Conservation (phyloP, 2,888 invertebrate species). For the Eilema sororculum region DNA sequence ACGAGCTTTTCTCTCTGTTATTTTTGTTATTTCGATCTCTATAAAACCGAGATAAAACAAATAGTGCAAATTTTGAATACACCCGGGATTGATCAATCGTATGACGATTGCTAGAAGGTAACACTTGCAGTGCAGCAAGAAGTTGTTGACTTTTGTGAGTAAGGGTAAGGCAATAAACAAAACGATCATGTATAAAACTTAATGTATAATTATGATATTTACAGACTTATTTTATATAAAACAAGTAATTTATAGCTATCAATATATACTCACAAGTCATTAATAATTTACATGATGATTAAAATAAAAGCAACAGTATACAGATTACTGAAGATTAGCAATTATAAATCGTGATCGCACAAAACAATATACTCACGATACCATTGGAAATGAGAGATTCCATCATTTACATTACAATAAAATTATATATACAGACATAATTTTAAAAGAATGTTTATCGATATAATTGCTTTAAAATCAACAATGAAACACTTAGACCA, state of each 20-base stretch:
- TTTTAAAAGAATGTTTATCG: constrained; percentile 76
- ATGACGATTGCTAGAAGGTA: neutral
- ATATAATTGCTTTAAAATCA: constrained; percentile 62
- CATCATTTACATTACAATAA: constrained; percentile 80
- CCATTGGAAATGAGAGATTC: constrained; percentile 84
- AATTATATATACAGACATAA: constrained; percentile 80
- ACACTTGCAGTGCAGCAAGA: neutral
- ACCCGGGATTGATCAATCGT: neutral
- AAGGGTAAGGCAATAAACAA: constrained; percentile 69
- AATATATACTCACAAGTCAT: constrained; percentile 86
- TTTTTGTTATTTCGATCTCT: too few relatives aligned
- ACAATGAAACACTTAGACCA: constrained; percentile 31
- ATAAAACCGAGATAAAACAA: neutral
- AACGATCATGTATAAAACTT: constrained; percentile 85
- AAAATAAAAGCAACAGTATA: constrained; percentile 85
- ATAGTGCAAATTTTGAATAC: neutral
- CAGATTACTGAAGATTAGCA: constrained; percentile 78
- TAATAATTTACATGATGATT: constrained; percentile 84
- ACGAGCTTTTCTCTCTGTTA: too few relatives aligned
- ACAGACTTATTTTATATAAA: constrained; percentile 86
- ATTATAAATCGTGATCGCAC: constrained; percentile 78
- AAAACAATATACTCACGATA: constrained; percentile 71
- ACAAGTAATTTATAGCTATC: constrained; percentile 86
- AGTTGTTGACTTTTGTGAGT: neutral
- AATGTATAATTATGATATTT: constrained; percentile 87